Evolutionary conservation across 2,888 invertebrate species (phyloP).

Genomic region (Sphaerophoria rueppellii): DNA sequence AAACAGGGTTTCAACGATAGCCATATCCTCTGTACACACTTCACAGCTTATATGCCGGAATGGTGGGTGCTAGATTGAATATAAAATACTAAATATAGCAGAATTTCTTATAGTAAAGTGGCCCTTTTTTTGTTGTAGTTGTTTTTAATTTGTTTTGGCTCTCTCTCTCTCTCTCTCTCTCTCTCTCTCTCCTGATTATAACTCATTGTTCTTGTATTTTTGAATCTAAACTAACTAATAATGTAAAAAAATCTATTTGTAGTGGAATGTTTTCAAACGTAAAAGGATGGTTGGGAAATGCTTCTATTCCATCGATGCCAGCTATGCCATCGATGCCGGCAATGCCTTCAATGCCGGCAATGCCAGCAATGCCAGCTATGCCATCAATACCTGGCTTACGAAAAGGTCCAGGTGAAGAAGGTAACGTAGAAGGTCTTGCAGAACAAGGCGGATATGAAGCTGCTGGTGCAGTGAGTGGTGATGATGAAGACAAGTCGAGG

Average conservation of each 20-base stretch:
- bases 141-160: too few species aligned
- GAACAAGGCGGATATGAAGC: constrained; percentile 75
- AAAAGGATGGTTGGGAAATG: constrained; percentile 90
- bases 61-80: too few species aligned
- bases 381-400: constrained; percentile 87
- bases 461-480: constrained; percentile 81
- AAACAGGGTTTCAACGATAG: too few species aligned
- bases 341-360: constrained; percentile 81
- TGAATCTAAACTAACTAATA: too few species aligned
- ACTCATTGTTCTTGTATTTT: too few species aligned
- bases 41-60: too few species aligned
- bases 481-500: constrained; percentile 95
- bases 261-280: constrained; percentile 93
- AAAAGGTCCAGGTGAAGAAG: constrained; percentile 84
- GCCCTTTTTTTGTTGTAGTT: too few species aligned
- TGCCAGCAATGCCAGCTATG: constrained; percentile 82
- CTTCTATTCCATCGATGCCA: constrained; percentile 82
- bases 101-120: too few species aligned
- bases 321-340: constrained; percentile 82
- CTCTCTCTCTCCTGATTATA: too few species aligned
- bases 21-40: too few species aligned
- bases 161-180: too few species aligned
- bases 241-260: constrained; percentile 40
- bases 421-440: constrained; percentile 82
- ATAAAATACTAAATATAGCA: too few species aligned